Evolutionary conservation across 2,113 vertebrate species (phyloP).

Genomic region (Numenius arquata): DNA sequence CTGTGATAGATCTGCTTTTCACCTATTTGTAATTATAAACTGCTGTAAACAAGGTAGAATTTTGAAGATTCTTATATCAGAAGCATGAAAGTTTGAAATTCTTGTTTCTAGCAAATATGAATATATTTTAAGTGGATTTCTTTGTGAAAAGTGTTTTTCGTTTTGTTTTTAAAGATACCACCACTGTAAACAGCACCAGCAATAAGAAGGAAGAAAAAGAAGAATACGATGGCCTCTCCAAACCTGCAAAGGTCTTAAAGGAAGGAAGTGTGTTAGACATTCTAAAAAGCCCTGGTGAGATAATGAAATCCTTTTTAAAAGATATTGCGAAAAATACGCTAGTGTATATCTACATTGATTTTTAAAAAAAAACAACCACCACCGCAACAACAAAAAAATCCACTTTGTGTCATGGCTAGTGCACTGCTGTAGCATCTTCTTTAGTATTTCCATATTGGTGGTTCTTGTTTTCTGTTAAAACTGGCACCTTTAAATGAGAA

Average conservation of each 20-base stretch:
- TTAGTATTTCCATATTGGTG: background rate
- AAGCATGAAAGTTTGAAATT: background rate
- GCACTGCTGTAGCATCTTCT: background rate
- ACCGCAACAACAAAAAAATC: background rate
- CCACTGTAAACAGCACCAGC: slow-evolving; percentile 62
- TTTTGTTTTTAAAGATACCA: slow-evolving; percentile 42
- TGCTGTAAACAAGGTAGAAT: background rate
- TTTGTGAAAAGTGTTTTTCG: background rate
- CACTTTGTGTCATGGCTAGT: background rate
- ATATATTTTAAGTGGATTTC: background rate
- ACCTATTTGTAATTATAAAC: background rate
- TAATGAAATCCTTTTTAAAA: background rate
- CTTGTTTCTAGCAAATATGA: background rate
- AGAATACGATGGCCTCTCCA: slow-evolving; percentile 82
- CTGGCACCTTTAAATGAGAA: background rate
- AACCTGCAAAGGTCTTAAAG: slow-evolving; percentile 87
- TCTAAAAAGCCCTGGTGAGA: slow-evolving; percentile 89
- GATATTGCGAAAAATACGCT: background rate
- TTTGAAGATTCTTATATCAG: background rate
- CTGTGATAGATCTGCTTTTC: background rate
- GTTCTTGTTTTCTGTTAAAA: background rate
- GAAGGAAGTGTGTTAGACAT: slow-evolving; percentile 95
- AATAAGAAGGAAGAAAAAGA: slow-evolving; percentile 74
- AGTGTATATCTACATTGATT: background rate
- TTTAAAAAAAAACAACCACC: background rate